A percentile compares a stretch with the other conserved stretches of the same genome.
Evolutionary conservation across 30 jellyfish, hydroid and myxozoan species (phyloP).

Genomic region (Cassiopea xamachana): DNA sequence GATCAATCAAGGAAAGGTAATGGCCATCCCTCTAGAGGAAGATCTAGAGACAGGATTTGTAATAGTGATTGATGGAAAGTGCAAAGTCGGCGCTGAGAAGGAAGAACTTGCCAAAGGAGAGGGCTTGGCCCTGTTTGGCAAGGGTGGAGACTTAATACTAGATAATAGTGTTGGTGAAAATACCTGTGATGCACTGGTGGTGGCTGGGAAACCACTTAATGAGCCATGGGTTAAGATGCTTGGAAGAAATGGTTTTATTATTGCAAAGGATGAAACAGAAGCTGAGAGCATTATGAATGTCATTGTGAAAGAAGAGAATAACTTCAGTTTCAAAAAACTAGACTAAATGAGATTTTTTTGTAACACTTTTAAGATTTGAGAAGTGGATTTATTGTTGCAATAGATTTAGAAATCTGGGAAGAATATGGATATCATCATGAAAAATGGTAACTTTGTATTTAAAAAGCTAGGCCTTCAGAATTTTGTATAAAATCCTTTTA

Average conservation of each 20-base stretch:
- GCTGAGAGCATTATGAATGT: constrained; percentile 46
- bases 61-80: constrained; percentile 32
- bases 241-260: constrained; percentile 58
- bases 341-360: neutral
- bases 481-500: no score
- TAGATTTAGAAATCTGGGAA: neutral
- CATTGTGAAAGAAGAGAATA: constrained; percentile 15
- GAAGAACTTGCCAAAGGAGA: constrained; percentile 24
- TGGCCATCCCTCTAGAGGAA: constrained; percentile 45
- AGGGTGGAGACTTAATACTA: constrained; percentile 27
- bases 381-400: no score
- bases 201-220: constrained; percentile 53
- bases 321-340: constrained; percentile 23
- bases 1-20: constrained; percentile 41
- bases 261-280: constrained; percentile 57
- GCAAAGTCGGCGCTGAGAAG: constrained; percentile 58
- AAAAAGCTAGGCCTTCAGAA: no score
- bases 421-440: no score
- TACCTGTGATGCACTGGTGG: constrained; percentile 49
- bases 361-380: no score
- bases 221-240: constrained; percentile 68
- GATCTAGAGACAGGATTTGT: constrained; percentile 54
- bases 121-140: constrained; percentile 36
- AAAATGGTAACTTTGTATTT: no score
- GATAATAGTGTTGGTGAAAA: constrained; percentile 27